Conservation (phyloP, 2,113 vertebrate species). For the Ibidorhyncha struthersii region DNA sequence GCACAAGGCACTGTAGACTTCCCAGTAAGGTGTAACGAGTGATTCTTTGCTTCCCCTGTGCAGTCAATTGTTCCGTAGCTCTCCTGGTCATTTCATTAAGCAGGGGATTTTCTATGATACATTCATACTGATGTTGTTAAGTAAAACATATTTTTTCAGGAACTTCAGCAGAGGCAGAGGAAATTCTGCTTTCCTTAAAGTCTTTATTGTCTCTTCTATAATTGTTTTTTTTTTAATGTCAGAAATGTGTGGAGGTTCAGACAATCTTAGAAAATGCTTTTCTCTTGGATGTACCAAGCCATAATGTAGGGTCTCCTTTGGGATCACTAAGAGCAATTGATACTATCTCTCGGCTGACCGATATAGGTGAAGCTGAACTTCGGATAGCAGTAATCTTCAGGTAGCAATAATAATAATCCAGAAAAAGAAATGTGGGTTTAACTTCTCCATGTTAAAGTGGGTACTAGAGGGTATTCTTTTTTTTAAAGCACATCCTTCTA, state of each 20-base stretch:
- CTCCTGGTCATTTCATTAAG: not conserved
- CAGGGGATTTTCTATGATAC: not conserved
- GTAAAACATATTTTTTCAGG: not conserved
- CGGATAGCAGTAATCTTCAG: not conserved
- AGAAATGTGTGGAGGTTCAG: not conserved
- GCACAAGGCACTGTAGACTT: not conserved
- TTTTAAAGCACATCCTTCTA: not conserved
- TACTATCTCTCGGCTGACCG: not conserved
- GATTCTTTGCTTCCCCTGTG: not conserved
- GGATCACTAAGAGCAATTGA: not conserved
- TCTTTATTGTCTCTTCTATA: not conserved
- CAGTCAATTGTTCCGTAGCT: not conserved
- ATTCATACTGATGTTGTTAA: not conserved
- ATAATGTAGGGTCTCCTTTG: not conserved
- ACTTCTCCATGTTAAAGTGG: not conserved
- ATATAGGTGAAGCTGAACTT: not conserved
- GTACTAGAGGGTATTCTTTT: not conserved
- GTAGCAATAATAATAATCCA: not conserved
- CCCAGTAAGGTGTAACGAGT: not conserved
- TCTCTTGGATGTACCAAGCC: not conserved
- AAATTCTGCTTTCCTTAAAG: not conserved
- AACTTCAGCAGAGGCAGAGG: not conserved
- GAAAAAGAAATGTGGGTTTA: not conserved
- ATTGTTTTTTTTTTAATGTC: not conserved
- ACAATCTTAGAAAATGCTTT: not conserved